These are phyloP conservation scores for Protosalanx chinensis DNA, from an alignment of 2,797 vertebrate genomes.

Conservation along the genomic window DNA sequence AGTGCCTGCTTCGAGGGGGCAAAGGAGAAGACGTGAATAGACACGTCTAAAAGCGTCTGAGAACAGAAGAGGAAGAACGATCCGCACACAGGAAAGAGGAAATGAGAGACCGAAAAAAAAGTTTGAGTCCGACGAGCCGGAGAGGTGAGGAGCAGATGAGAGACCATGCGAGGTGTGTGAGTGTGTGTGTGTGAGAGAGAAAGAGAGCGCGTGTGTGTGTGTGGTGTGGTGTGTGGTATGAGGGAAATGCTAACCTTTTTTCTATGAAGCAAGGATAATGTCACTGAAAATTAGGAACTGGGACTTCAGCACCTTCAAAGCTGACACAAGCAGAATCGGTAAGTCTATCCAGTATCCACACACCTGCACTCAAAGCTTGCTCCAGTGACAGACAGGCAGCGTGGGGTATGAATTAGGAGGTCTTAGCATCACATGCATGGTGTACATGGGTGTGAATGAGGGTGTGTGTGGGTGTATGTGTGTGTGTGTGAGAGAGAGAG, in stretches of 20 bases:
- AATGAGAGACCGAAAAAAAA: slow-evolving; percentile 54
- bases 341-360: slow-evolving; percentile 41
- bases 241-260: slow-evolving; percentile 54
- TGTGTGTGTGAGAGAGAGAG: background rate
- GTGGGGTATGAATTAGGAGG: too few relatives aligned
- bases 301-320: slow-evolving; percentile 89
- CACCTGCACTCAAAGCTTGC: background rate
- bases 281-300: slow-evolving; percentile 92
- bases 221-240: slow-evolving; percentile 19
- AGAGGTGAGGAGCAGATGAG: slow-evolving; percentile 36
- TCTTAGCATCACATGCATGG: background rate
- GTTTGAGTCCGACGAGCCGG: slow-evolving; percentile 17
- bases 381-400: background rate
- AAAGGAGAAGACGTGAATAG: slow-evolving; percentile 50
- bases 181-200: slow-evolving; percentile 20
- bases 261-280: slow-evolving; percentile 71
- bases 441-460: background rate
- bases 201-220: slow-evolving; percentile 15
- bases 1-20: slow-evolving; percentile 50
- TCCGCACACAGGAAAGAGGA: slow-evolving; percentile 73
- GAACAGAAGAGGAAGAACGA: slow-evolving; percentile 54
- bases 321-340: slow-evolving; percentile 87
- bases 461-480: background rate
- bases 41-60: slow-evolving; percentile 45
- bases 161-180: slow-evolving; percentile 14